A percentile compares a stretch with the other conserved stretches of the same genome.
phyloP scores from a whole-genome alignment of 1,140 invertebrate species.

The Daktulosphaira vitifoliae region DNA sequence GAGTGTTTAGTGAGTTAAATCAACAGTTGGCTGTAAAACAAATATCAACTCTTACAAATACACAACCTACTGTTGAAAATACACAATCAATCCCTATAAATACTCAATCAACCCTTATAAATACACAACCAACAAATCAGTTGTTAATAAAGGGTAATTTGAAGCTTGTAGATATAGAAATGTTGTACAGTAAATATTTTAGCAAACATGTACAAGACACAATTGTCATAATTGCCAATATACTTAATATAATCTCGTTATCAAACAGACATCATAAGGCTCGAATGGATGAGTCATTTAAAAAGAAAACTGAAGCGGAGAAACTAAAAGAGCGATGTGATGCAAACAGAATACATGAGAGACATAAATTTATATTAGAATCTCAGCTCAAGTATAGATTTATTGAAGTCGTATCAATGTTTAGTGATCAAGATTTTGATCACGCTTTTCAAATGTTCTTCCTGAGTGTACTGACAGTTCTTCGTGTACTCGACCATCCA shows the following conservation, averaged over 20 bases:
- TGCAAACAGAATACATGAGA: constrained; percentile 1
- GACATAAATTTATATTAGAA: constrained; percentile 17
- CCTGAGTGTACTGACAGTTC: constrained; percentile 18
- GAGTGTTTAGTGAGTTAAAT: too few species aligned
- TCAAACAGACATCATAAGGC: constrained; percentile 18
- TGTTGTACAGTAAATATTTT: constrained; percentile 4
- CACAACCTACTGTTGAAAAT: too few species aligned
- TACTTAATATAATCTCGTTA: constrained; percentile 15
- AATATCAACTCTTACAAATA: too few species aligned
- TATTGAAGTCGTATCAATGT: neutral
- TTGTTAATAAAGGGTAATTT: neutral
- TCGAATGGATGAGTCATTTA: constrained; percentile 20
- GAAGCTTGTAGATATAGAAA: neutral
- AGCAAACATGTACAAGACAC: constrained; percentile 5
- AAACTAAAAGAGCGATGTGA: constrained; percentile 25
- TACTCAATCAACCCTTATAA: rapidly evolving
- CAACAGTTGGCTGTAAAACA: too few species aligned
- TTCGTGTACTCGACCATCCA: constrained; percentile 10
- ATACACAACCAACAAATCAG: too few species aligned
- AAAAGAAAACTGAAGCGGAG: constrained; percentile 19
- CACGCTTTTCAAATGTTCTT: constrained; percentile 19
- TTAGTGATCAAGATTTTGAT: neutral
- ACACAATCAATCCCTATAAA: too few species aligned
- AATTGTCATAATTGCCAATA: constrained; percentile 17
- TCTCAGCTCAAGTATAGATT: neutral